Evolutionary conservation across 2,113 vertebrate species (phyloP), one percentile per base, ranked within the genome.

Genomic region (Silurus asotus): DNA sequence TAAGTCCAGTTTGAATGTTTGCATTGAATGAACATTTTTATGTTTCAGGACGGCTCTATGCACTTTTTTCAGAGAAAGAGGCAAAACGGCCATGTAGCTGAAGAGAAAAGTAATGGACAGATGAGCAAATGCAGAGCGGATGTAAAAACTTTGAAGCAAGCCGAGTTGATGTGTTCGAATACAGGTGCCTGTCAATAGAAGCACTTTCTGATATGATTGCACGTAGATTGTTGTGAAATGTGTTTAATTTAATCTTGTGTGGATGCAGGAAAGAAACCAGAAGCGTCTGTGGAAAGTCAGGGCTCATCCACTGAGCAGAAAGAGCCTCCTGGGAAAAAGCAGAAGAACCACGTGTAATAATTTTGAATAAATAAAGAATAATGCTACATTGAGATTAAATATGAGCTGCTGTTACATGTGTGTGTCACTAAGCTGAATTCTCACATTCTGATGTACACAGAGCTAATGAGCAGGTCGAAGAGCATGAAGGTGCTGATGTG

Each of bases 41-140:
- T 65, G 8, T 74, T 69, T 86, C 77, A 91, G 93, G 90, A 92
- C n/a, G 19, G 25, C 37, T 93, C 89, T 88, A 86, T 89, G 67
- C 91, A 84, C 23, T 61, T 53, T 83, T 90, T 93, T 90, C 93
- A 96, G 88, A 91, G 90, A 89, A 95, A 95, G 89, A 88, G 93
- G 85, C 94, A 96, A 15, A 88, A 92, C 0, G 92, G 92, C 75
- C 84, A 88, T 8, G 61, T 62, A 14, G 64, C 62, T 49, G 61
- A 51, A 86, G 48, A 92, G 90, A 87, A 90, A 78, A 79, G 83
- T n/a, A 93, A 94, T 88, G 93, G 88, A 74, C 56, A 86, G 49
- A 77, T 7, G 1, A 86, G 15, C 69, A 83, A 88, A 84, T 45
- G 5, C 19, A 76, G n/a, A 55, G 83, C 85, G 17, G 62, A 84